phyloP scores from a whole-genome alignment of 2,888 invertebrate genomes.

The Merodon equestris region DNA sequence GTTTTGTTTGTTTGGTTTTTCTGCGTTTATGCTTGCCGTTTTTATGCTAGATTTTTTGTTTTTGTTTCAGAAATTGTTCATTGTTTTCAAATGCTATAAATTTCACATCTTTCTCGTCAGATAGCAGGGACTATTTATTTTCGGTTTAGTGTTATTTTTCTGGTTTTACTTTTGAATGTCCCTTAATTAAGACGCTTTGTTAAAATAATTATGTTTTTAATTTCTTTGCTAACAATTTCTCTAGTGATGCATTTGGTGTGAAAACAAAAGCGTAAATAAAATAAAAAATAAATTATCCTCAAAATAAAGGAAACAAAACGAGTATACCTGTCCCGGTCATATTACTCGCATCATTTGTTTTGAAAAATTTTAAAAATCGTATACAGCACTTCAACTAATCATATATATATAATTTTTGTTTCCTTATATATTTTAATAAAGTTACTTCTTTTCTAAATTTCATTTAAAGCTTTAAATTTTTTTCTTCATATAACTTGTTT shows the following conservation, averaged over 20 bases:
- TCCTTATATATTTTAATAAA: constrained; percentile 30
- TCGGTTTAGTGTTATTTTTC: no score
- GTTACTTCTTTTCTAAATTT: constrained; percentile 20
- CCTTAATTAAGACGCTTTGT: no score
- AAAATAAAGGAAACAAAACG: no score
- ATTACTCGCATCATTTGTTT: constrained; percentile 13
- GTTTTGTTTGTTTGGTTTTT: constrained; percentile 27
- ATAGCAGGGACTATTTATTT: no score
- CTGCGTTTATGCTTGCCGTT: neutral
- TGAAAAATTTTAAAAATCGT: constrained; percentile 41
- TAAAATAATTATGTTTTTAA: no score
- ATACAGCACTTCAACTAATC: constrained; percentile 54
- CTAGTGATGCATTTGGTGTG: no score
- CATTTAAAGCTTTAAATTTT: constrained; percentile 47
- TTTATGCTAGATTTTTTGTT: constrained; percentile 4
- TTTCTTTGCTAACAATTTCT: constrained; percentile 37
- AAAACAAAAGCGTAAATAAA: no score
- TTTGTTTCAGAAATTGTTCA: constrained; percentile 39
- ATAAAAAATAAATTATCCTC: constrained; percentile 1
- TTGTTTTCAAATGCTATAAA: no score
- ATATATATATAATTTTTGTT: constrained; percentile 34
- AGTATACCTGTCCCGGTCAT: no score
- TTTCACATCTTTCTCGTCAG: no score
- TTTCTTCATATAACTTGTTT: constrained; percentile 34
- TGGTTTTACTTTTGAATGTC: no score